phyloP scores from a whole-genome alignment of 1,140 invertebrate species.

The Brachionus rubens region DNA sequence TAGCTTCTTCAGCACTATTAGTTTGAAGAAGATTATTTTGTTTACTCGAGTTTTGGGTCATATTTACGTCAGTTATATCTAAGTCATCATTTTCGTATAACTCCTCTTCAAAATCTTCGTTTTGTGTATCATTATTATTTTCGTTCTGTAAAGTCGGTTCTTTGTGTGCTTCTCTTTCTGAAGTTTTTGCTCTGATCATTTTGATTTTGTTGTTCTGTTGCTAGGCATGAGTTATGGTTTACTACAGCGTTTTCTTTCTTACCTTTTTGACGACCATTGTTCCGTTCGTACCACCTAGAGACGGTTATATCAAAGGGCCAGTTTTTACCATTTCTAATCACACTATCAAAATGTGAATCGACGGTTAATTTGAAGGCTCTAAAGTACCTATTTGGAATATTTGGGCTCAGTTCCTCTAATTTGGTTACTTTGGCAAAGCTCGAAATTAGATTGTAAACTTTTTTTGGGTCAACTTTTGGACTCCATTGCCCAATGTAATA shows the following conservation, averaged over 20 bases:
- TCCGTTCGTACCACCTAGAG: neutral
- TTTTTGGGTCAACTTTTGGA: neutral
- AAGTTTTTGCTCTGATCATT: no score
- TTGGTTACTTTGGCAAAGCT: neutral
- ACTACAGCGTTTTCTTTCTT: neutral
- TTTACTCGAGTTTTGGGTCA: no score
- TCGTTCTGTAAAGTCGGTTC: no score
- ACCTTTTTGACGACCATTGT: neutral
- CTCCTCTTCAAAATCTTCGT: no score
- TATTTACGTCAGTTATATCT: no score
- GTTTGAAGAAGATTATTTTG: no score
- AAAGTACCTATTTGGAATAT: conserved; percentile 9
- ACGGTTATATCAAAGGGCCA: neutral
- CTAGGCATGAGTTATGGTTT: neutral
- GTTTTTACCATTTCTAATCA: neutral
- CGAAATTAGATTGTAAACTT: neutral
- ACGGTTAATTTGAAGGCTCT: neutral
- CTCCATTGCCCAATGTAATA: neutral
- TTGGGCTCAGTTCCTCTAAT: neutral
- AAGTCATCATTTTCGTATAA: no score
- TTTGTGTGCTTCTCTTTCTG: no score
- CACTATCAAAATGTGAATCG: neutral
- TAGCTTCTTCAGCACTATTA: no score
- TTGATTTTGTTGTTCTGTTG: neutral
- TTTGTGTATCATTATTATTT: no score